Evolutionary conservation across 2,888 invertebrate species (phyloP).

Genomic region (Epiperipatus broadwayi): DNA sequence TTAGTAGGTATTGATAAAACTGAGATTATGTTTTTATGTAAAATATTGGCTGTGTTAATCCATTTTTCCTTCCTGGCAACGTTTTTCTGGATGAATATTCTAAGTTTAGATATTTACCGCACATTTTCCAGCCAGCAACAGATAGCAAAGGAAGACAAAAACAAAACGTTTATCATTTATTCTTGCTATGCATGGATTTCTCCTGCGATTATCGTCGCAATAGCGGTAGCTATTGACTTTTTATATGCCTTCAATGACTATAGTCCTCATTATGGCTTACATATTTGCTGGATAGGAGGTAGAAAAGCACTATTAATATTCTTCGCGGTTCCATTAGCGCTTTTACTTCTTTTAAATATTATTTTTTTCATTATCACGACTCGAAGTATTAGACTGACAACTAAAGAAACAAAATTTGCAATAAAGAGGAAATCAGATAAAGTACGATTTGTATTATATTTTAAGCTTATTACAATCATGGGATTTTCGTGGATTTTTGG

Average conservation of each 20-base stretch:
- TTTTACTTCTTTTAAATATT: slow-evolving; percentile 19
- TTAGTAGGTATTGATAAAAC: slow-evolving; percentile 19
- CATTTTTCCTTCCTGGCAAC: slow-evolving; percentile 27
- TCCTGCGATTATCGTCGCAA: slow-evolving; percentile 24
- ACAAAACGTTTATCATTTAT: too few relatives aligned
- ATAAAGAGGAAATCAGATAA: too few relatives aligned
- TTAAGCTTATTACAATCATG: slow-evolving; percentile 20
- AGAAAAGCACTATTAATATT: slow-evolving; percentile 18
- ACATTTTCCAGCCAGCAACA: too few relatives aligned
- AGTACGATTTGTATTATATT: too few relatives aligned
- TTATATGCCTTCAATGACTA: slow-evolving; percentile 14
- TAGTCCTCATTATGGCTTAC: slow-evolving; percentile 18
- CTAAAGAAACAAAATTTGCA: too few relatives aligned
- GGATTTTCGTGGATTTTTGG: slow-evolving; percentile 23
- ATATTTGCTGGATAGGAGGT: slow-evolving; percentile 20
- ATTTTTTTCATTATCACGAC: slow-evolving; percentile 19
- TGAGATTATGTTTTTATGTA: slow-evolving; percentile 21
- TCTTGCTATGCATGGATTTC: slow-evolving; percentile 28
- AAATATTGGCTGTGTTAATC: slow-evolving; percentile 22
- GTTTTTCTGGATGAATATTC: slow-evolving; percentile 31
- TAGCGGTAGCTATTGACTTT: slow-evolving; percentile 24
- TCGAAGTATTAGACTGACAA: slow-evolving; percentile 17
- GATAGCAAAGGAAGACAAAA: too few relatives aligned
- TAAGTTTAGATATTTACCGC: slow-evolving; percentile 28
- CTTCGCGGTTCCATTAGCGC: slow-evolving; percentile 19